Evolutionary conservation across 2,113 vertebrate species (phyloP).

Genomic region (Amazona vittata): DNA sequence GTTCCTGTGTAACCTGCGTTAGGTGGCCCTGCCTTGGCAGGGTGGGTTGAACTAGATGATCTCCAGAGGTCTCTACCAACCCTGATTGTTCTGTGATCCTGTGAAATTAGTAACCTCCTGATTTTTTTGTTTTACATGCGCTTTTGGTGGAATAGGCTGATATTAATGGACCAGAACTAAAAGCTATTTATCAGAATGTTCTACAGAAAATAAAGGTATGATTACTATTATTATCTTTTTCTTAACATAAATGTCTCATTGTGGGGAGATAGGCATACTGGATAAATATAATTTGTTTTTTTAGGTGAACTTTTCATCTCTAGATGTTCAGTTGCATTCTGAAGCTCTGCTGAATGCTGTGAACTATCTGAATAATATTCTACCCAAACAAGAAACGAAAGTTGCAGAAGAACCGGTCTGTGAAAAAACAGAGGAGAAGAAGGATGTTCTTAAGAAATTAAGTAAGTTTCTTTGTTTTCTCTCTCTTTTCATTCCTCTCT

Average conservation of each 20-base stretch:
- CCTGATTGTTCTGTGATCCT: not conserved
- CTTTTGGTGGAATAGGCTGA: conserved; percentile 79
- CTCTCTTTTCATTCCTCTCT: not conserved
- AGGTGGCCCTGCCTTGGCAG: too few relatives aligned
- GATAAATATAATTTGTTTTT: conserved; percentile 69
- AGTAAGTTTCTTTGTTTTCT: conserved; percentile 36
- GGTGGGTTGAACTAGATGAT: too few relatives aligned
- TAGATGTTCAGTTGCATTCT: conserved; percentile 94
- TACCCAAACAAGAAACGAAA: conserved; percentile 81
- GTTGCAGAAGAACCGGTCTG: conserved; percentile 68
- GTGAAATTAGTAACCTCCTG: not conserved
- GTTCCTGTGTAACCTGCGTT: too few relatives aligned
- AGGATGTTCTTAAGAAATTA: conserved; percentile 80
- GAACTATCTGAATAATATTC: conserved; percentile 87
- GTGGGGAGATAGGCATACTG: not conserved
- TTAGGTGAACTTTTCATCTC: conserved; percentile 90
- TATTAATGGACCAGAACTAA: conserved; percentile 86
- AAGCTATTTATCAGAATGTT: conserved; percentile 83
- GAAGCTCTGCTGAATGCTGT: conserved; percentile 91
- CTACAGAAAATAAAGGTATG: conserved; percentile 91
- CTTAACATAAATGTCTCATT: not conserved
- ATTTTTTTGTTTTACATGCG: not conserved
- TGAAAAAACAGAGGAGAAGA: conserved; percentile 82
- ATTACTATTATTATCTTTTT: not conserved
- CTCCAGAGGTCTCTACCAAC: not conserved